Percentiles rank a stretch among this genome's conserved stretches.
Conservation (phyloP, 2,797 vertebrate species). For the Typhlichthys subterraneus region DNA sequence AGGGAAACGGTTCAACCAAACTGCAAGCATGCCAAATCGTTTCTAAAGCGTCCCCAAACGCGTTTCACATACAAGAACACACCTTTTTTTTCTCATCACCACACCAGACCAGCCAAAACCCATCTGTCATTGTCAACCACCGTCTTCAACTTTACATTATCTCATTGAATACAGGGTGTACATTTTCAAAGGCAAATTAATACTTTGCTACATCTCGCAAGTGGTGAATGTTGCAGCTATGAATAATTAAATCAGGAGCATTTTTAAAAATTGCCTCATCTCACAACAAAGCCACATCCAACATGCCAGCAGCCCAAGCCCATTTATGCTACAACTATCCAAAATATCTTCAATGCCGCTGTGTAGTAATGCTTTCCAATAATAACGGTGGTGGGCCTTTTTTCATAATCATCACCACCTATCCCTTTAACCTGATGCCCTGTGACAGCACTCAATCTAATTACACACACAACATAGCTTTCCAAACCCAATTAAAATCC, state of each 20-base stretch:
- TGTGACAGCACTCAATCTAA: conserved; percentile 63
- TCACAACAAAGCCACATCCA: conserved; percentile 52
- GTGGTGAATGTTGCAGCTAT: conserved; percentile 46
- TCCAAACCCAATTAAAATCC: conserved; percentile 44
- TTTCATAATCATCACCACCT: conserved; percentile 21
- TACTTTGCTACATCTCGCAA: conserved; percentile 47
- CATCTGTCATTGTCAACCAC: conserved; percentile 61
- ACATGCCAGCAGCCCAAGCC: conserved; percentile 43
- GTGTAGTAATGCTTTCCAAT: conserved; percentile 39
- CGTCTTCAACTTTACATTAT: conserved; percentile 72
- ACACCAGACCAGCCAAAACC: conserved; percentile 53
- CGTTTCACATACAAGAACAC: conserved; percentile 40
- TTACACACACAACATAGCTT: conserved; percentile 54
- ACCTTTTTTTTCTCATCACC: conserved; percentile 45
- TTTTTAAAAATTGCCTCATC: conserved; percentile 9
- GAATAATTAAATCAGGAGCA: conserved; percentile 32
- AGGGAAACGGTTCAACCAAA: conserved; percentile 42
- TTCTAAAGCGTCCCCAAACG: conserved; percentile 25
- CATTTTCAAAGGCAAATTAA: conserved; percentile 23
- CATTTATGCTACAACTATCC: conserved; percentile 45
- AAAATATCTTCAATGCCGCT: conserved; percentile 49
- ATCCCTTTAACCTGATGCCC: conserved; percentile 76
- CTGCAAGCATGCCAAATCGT: conserved; percentile 34
- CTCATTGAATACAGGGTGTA: conserved; percentile 56
- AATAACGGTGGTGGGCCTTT: conserved; percentile 33